A percentile compares a stretch with the other conserved stretches of the same genome.
phyloP scores from a whole-genome alignment of 2,797 vertebrate species.

The Myotis myotis region DNA sequence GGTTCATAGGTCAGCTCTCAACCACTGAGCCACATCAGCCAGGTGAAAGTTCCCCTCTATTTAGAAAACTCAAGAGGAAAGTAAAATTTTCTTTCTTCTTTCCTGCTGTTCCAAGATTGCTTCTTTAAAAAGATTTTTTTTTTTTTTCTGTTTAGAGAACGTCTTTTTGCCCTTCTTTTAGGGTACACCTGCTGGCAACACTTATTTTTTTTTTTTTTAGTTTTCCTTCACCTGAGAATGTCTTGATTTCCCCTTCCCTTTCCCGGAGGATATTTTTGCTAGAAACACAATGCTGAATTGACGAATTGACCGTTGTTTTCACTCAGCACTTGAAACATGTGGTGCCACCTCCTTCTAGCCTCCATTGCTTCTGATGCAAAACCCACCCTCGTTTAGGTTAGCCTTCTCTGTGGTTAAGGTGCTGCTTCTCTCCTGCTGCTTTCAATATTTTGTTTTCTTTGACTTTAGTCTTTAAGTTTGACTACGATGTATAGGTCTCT shows the following conservation, averaged over 20 bases:
- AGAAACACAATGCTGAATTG: not conserved
- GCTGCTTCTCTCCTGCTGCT: not conserved
- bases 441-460: not conserved
- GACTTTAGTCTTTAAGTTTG: not conserved
- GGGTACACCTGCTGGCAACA: not conserved
- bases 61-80: constrained; percentile 11
- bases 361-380: not conserved
- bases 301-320: not conserved
- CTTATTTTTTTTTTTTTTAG: not conserved
- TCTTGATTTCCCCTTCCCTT: not conserved
- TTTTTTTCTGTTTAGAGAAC: not conserved
- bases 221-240: not conserved
- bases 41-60: not conserved
- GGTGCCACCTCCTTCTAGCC: too few species aligned
- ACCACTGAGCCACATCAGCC: too few species aligned
- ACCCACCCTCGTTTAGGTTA: not conserved
- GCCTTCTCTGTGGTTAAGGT: not conserved
- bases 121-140: not conserved
- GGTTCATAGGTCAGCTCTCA: too few species aligned
- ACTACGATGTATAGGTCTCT: not conserved
- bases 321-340: not conserved
- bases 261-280: not conserved
- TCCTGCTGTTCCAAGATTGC: not conserved
- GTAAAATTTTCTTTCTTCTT: not conserved
- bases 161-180: not conserved